Percentiles rank a stretch among this genome's conserved stretches.
phyloP scores from a whole-genome alignment of 2,797 vertebrate genomes.

The Lacerta agilis region DNA sequence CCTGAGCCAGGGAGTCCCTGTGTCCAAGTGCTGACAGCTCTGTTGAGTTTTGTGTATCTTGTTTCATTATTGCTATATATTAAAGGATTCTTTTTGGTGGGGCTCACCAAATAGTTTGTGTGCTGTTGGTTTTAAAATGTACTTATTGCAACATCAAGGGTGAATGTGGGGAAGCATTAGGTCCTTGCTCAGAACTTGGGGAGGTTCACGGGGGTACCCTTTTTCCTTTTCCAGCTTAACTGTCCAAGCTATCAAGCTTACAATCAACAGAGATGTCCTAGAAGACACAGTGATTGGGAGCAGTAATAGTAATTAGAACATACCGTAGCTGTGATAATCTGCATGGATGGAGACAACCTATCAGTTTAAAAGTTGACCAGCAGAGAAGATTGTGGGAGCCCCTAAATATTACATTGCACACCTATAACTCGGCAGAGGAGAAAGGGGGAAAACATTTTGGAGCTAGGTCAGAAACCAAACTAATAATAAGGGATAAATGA shows the following conservation, averaged over 20 bases:
- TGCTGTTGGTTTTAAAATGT: background rate
- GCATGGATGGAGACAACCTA: background rate
- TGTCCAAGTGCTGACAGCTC: conserved; percentile 47
- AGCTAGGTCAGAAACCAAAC: background rate
- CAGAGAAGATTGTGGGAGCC: background rate
- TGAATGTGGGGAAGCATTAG: background rate
- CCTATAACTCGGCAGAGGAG: background rate
- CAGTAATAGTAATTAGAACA: background rate
- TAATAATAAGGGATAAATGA: background rate
- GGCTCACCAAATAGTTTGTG: conserved; percentile 46
- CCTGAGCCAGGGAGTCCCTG: conserved; percentile 32
- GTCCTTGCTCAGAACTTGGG: background rate
- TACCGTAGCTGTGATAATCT: background rate
- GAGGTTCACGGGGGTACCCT: too few relatives aligned
- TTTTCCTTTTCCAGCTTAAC: background rate
- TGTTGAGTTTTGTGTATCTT: conserved; percentile 55
- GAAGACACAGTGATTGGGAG: background rate
- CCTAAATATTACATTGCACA: background rate
- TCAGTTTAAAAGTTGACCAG: background rate
- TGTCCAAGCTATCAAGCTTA: background rate
- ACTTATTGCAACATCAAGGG: background rate
- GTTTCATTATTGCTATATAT: conserved; percentile 66
- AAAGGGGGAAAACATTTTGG: background rate
- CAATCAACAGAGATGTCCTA: background rate
- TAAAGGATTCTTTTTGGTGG: conserved; percentile 75